A percentile compares a stretch with the other conserved stretches of the same genome.
Conservation (phyloP, 2,888 invertebrate genomes). For the Oasisia sp. region DNA sequence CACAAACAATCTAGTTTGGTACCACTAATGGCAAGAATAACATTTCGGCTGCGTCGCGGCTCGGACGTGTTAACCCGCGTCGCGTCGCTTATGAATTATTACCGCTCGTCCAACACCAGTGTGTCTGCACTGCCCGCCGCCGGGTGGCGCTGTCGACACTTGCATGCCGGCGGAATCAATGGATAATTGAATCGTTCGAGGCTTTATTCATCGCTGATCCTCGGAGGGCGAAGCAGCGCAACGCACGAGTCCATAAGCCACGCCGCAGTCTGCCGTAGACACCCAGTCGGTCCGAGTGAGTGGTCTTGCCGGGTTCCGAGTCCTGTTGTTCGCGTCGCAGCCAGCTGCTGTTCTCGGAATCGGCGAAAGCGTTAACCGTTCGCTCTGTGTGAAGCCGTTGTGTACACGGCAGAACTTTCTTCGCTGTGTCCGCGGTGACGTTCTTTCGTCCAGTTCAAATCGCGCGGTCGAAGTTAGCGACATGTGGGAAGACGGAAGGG, state of each 20-base stretch:
- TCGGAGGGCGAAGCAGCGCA: neutral
- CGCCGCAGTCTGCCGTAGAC: neutral
- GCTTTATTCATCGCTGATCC: neutral
- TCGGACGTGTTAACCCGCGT: neutral
- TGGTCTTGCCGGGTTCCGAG: neutral
- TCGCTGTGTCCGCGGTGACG: neutral
- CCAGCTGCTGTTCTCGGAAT: neutral
- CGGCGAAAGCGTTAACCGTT: neutral
- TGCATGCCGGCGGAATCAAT: conserved; percentile 5
- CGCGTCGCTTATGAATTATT: conserved; percentile 1
- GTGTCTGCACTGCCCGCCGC: neutral
- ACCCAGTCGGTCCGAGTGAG: neutral
- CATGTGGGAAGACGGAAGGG: neutral
- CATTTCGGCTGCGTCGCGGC: neutral
- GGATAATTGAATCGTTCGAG: conserved; percentile 13
- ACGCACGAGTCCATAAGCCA: neutral
- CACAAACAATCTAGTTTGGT: neutral
- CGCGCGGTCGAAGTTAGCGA: neutral
- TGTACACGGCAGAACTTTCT: neutral
- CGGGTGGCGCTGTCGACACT: neutral
- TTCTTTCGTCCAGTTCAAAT: neutral
- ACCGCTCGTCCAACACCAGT: neutral
- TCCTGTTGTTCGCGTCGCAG: neutral
- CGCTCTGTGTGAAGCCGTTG: neutral
- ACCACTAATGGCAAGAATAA: neutral